phyloP scores from a whole-genome alignment of 2,797 vertebrate species.

The Nasua narica region DNA sequence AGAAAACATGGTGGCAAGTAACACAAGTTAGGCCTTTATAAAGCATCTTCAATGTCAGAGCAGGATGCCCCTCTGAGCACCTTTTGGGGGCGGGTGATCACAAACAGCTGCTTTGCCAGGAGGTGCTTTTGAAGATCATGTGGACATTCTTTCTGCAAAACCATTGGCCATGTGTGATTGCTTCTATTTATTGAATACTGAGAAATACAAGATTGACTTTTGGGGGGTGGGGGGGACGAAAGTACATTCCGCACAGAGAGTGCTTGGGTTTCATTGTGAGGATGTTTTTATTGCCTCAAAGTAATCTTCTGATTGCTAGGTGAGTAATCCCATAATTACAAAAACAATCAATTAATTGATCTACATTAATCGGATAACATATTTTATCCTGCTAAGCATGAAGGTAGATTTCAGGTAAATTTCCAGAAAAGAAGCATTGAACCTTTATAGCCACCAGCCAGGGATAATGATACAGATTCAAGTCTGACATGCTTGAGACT shows the following conservation, averaged over 20 bases:
- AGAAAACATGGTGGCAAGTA: neutral
- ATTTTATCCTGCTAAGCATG: constrained; percentile 55
- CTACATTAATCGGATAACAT: constrained; percentile 55
- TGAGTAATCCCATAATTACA: constrained; percentile 64
- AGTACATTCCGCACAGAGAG: neutral
- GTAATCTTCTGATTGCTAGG: constrained; percentile 56
- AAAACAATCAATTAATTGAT: constrained; percentile 73
- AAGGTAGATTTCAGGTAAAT: constrained; percentile 40
- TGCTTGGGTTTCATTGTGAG: neutral
- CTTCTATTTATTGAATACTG: neutral
- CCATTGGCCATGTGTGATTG: neutral
- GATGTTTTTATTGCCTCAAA: constrained; percentile 30
- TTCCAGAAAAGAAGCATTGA: neutral
- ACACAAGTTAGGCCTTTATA: neutral
- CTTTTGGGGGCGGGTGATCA: neutral
- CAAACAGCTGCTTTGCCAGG: neutral
- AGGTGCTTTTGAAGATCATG: neutral
- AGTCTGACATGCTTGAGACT: neutral
- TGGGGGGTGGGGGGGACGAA: neutral
- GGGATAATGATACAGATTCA: neutral
- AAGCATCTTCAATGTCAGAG: neutral
- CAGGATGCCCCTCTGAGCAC: neutral
- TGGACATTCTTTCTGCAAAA: neutral
- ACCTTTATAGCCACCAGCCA: neutral
- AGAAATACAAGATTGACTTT: constrained; percentile 2